Evolutionary conservation across 1,140 invertebrate genomes (phyloP), one percentile per base, ranked within the genome.

Genomic region (Thereuonema tuberculata): DNA sequence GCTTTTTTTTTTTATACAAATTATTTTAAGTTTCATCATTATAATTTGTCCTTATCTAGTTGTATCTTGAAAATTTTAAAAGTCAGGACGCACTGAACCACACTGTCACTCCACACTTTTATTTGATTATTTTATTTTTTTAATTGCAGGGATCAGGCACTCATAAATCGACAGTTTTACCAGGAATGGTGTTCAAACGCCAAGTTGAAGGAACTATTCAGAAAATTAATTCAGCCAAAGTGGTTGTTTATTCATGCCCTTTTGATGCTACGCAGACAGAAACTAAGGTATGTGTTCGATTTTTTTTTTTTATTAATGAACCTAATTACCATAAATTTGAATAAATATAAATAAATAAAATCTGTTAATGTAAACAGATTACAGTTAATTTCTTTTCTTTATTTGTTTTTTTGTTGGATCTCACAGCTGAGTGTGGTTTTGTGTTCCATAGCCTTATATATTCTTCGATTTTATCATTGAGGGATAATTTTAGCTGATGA

Each of bases 101-200:
- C 26, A 47, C 26, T 23, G 29, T 59, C 23, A 14, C 21, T 63
- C 46, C 50, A 25, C 15, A 64, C 47, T 62, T 52, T 52, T n/a
- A n/a, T n/a, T n/a, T n/a, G n/a, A 56, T 24, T 14, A 23, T 15
- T 17, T 61, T 25, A 9, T 17, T 37, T 23, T 62, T 49, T 49
- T 63, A 56, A n/a, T 46, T 63, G 17, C 60, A 78, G 67, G 95
- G 95, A 52, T 82, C 84, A 65, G 91, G 91, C 37, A 74, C 98
- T 28, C 70, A 76, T 2, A 74, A 78, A 15, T 86, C 84, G 0
- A 77, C 84, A 68, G 87, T 98, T 17, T 80, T 99, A 1, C 86
- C 90, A 63, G 97, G 97, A 53, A 98, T 99, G 93, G 92, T 99
- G 0, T 99, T 99, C 73, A 94, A 95, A 70, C 80, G 92, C 52